Percentiles rank a stretch among this genome's conserved stretches.
Evolutionary conservation across 2,797 vertebrate species (phyloP).

Genomic region (Neostethus bicornis): DNA sequence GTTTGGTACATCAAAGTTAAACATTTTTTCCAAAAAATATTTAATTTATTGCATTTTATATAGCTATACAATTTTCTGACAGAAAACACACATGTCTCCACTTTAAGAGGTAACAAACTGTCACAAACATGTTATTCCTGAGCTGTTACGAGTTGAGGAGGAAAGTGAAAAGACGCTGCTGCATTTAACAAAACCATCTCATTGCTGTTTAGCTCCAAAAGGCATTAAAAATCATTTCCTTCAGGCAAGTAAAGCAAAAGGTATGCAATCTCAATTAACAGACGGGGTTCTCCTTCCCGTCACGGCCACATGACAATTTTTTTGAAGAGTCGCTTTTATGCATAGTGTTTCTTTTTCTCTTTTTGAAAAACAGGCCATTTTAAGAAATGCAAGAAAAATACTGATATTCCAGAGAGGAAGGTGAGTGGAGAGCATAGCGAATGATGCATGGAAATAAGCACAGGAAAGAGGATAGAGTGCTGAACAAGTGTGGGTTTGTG

Average conservation of each 20-base stretch:
- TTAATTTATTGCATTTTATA: background rate
- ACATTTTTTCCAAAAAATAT: background rate
- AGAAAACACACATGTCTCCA: background rate
- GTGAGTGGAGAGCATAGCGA: conserved; percentile 20
- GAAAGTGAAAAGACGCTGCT: background rate
- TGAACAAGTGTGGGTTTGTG: conserved; percentile 15
- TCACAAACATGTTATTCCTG: conserved; percentile 9
- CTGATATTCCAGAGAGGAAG: conserved; percentile 6
- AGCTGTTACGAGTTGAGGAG: conserved; percentile 15
- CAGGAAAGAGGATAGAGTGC: conserved; percentile 16
- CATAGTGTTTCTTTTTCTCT: background rate
- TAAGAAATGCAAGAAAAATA: conserved; percentile 7
- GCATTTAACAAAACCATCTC: conserved; percentile 6
- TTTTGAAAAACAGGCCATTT: conserved; percentile 18
- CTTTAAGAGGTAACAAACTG: conserved; percentile 7
- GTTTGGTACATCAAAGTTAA: too few species aligned
- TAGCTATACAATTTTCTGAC: too few species aligned
- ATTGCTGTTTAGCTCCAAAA: conserved; percentile 18
- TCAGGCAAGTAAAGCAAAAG: conserved; percentile 26
- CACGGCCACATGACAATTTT: conserved; percentile 33
- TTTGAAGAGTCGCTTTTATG: conserved; percentile 3
- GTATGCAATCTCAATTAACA: conserved; percentile 55
- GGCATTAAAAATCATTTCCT: conserved; percentile 36
- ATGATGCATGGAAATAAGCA: conserved; percentile 54
- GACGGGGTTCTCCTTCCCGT: conserved; percentile 19